Evolutionary conservation across 2,113 vertebrate genomes (phyloP).

Genomic region (Mastomys natalensis): DNA sequence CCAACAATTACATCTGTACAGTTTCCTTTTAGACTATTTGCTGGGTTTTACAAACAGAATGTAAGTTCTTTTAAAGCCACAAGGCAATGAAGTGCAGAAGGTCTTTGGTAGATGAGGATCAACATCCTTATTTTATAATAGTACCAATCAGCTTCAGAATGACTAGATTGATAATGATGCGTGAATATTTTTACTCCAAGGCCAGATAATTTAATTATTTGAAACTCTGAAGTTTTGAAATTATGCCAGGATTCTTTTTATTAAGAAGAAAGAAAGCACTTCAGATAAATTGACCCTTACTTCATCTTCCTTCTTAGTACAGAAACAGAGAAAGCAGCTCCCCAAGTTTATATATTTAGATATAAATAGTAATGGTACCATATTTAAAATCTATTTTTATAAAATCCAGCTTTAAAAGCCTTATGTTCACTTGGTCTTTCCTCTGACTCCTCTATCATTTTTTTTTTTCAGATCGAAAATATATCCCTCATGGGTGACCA

Average conservation of each 20-base stretch:
- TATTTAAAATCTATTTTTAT: background rate
- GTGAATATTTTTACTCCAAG: conserved; percentile 41
- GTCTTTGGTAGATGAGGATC: background rate
- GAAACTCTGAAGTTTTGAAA: background rate
- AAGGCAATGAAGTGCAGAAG: conserved; percentile 23
- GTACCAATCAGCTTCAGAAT: conserved; percentile 38
- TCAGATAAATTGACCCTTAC: conserved; percentile 47
- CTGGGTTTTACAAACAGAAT: conserved; percentile 42
- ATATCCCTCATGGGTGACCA: background rate
- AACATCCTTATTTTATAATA: conserved; percentile 30
- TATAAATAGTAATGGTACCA: background rate
- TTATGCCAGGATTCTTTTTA: conserved; percentile 33
- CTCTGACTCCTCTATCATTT: background rate
- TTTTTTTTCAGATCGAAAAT: conserved; percentile 20
- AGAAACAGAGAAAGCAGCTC: background rate
- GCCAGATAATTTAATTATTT: conserved; percentile 64
- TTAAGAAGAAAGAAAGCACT: conserved; percentile 8
- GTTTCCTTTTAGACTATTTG: conserved; percentile 8
- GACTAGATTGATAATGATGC: conserved; percentile 49
- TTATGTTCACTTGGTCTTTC: background rate
- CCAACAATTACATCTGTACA: too few species aligned
- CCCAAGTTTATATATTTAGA: background rate
- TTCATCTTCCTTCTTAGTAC: conserved; percentile 17
- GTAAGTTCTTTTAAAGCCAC: conserved; percentile 46
- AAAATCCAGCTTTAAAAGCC: background rate